Conservation (phyloP, 2,113 vertebrate genomes). For the Scolopax mira region DNA sequence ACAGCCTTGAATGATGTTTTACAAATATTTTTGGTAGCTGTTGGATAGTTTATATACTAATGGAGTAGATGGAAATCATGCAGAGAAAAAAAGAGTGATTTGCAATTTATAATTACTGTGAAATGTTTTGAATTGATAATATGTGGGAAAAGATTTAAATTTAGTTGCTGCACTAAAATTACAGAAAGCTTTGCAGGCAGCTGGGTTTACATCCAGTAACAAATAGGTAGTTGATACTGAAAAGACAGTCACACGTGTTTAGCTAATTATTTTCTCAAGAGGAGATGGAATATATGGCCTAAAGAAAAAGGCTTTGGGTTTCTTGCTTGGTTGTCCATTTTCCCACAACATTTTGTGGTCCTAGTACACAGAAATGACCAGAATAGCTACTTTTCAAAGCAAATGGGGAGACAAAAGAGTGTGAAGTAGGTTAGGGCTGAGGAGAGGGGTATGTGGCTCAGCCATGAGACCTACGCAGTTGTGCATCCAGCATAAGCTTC, state of each 20-base stretch:
- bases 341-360: neutral
- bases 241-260: neutral
- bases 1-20: neutral
- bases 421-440: neutral
- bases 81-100: neutral
- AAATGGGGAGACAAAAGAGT: neutral
- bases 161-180: neutral
- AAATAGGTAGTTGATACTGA: neutral
- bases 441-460: neutral
- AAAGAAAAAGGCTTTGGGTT: neutral
- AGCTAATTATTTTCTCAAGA: neutral
- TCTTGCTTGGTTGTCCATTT: neutral
- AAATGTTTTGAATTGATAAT: neutral
- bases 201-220: neutral
- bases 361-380: neutral
- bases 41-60: neutral
- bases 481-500: neutral
- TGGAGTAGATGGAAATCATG: neutral
- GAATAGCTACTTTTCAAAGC: neutral
- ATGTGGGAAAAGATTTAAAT: neutral
- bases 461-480: neutral
- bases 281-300: neutral
- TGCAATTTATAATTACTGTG: slow-evolving; percentile 1
- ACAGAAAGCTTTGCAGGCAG: neutral
- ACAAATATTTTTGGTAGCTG: slow-evolving; percentile 3